These are phyloP conservation scores for Drosophila takahashii DNA, from an alignment of 1,140 invertebrate genomes.

Conservation along the genomic window DNA sequence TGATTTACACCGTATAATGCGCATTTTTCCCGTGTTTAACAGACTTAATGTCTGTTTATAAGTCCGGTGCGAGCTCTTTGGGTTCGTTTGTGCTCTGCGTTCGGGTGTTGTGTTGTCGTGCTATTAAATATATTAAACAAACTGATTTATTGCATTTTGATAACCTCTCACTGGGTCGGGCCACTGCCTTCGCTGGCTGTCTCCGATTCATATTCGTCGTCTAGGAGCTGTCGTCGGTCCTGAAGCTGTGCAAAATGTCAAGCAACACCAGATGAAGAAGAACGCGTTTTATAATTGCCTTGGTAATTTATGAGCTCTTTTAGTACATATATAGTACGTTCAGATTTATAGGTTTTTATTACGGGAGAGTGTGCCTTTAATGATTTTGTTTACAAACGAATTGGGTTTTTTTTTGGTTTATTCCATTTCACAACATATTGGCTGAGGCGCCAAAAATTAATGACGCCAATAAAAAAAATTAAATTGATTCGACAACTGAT, in stretches of 20 bases:
- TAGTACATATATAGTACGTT: constrained; percentile 33
- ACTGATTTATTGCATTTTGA: constrained; percentile 81
- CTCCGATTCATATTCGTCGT: constrained; percentile 14
- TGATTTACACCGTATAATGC: constrained; percentile 78
- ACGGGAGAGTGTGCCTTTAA: constrained; percentile 48
- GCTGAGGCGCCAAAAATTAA: constrained; percentile 1
- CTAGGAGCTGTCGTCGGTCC: constrained; percentile 33
- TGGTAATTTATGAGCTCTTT: constrained; percentile 65
- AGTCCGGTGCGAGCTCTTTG: constrained; percentile 28
- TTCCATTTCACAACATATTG: neutral
- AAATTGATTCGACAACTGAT: neutral
- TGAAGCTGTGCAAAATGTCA: constrained; percentile 64
- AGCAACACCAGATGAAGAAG: constrained; percentile 23
- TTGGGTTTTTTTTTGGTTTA: constrained; percentile 23
- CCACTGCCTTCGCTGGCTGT: constrained; percentile 6
- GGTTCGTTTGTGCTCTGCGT: constrained; percentile 24
- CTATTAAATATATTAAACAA: constrained; percentile 74
- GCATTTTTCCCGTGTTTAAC: constrained; percentile 75
- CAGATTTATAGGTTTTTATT: constrained; percentile 28
- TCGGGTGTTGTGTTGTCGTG: constrained; percentile 60
- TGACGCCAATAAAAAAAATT: neutral
- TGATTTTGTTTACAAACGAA: constrained; percentile 71
- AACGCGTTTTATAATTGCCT: constrained; percentile 69
- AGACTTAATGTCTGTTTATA: constrained; percentile 80
- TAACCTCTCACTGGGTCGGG: constrained; percentile 61